phyloP scores from a whole-genome alignment of 1,140 invertebrate genomes.

The Babylonia areolata region DNA sequence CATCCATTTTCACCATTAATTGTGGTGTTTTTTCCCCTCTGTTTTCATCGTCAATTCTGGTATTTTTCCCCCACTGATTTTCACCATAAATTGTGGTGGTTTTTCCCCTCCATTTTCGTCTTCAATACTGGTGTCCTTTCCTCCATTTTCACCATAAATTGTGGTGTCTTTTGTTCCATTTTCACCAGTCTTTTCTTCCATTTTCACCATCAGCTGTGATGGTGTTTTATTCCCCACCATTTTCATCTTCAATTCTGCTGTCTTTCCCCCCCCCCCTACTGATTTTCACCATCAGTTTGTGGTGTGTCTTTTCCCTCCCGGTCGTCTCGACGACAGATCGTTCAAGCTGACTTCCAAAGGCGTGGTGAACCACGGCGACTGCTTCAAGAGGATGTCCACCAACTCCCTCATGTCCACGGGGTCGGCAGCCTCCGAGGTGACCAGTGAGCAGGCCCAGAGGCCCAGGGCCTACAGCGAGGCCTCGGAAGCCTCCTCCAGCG shows the following conservation, averaged over 20 bases:
- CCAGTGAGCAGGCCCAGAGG: not conserved
- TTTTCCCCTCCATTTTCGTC: too few relatives aligned
- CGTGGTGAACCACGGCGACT: conserved; percentile 92
- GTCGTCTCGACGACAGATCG: conserved; percentile 79
- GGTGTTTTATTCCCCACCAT: not conserved
- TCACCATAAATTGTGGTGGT: too few relatives aligned
- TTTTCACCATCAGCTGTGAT: too few relatives aligned
- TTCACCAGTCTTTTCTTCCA: not conserved
- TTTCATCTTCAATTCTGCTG: not conserved
- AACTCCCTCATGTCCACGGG: conserved; percentile 84
- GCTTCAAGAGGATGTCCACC: conserved; percentile 81
- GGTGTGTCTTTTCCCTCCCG: not conserved
- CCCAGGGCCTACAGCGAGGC: conserved; percentile 46
- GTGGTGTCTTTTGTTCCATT: not conserved
- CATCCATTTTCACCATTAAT: too few relatives aligned
- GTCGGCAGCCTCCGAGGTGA: conserved; percentile 70
- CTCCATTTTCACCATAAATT: too few relatives aligned
- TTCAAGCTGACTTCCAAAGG: conserved; percentile 93
- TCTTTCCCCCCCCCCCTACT: not conserved
- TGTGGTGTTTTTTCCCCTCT: too few relatives aligned
- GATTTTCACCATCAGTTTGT: too few relatives aligned
- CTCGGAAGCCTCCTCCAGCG: conserved; percentile 40
- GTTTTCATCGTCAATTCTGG: too few relatives aligned
- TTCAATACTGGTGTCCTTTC: too few relatives aligned
- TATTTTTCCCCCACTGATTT: too few relatives aligned